Evolutionary conservation across 2,888 invertebrate species (phyloP).

Genomic region (Drosophila fulvimacula): DNA sequence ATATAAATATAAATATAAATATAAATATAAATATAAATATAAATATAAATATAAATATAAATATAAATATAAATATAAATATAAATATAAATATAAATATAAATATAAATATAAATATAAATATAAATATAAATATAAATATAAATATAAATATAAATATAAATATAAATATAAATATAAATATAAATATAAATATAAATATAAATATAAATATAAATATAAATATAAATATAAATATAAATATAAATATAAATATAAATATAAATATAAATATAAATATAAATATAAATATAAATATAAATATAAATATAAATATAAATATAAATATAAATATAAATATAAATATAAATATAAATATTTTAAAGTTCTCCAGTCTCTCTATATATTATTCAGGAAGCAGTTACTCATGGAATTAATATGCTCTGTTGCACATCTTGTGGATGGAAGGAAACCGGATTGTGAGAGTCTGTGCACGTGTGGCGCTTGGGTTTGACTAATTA

Average conservation of each 20-base stretch:
- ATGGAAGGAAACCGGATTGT: slow-evolving; percentile 5
- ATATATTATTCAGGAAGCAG: too few species aligned
- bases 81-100: slow-evolving; percentile 1
- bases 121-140: slow-evolving; percentile 1
- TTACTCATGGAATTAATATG: neutral
- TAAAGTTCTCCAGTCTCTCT: too few species aligned
- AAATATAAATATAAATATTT: neutral
- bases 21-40: slow-evolving; percentile 1
- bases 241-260: slow-evolving; percentile 1
- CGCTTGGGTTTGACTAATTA: slow-evolving; percentile 66
- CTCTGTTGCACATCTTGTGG: neutral
- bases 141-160: slow-evolving; percentile 1
- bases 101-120: slow-evolving; percentile 1
- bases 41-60: slow-evolving; percentile 1
- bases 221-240: slow-evolving; percentile 1
- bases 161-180: neutral
- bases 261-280: neutral
- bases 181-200: slow-evolving; percentile 1
- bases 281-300: neutral
- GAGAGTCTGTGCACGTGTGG: slow-evolving; percentile 59
- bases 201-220: slow-evolving; percentile 1
- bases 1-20: slow-evolving; percentile 1
- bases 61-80: slow-evolving; percentile 1
- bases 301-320: neutral
- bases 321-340: neutral